Base-by-base conservation (phyloP, 2,888 invertebrate species). In the Zhuqinia jingwanae region DNA sequence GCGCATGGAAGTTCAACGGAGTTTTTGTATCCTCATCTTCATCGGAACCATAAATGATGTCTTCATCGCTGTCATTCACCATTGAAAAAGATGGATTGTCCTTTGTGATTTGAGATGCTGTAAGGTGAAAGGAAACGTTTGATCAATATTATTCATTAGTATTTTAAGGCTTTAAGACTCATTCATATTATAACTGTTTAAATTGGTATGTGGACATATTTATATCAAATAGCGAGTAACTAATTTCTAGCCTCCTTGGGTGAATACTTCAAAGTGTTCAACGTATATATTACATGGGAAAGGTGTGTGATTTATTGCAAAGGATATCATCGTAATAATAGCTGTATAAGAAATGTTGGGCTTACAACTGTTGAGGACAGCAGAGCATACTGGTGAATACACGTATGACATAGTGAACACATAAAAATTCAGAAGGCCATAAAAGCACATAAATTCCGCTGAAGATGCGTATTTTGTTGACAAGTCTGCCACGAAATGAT, bases 21-120 rank as follows among this genome's bases (percentile, higher is more conserved):
- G 96, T 96, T 86, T 91, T 90, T 0, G 89, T 88, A 15, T 88
- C 89, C 42, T 91, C 91, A 60, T 91, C 91, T 91, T 97, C 97
- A 91, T 97, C 97, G 0, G 97, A 97, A 25, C 98, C 98, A 92
- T 98, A 98, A 91, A 98, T 96, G 10, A 98, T 97, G 90, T 98
- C 98, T 92, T 99, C 99, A 92, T 99, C 99, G 0, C 98, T 98
- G 92, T 99, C 99, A 93, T 99, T 99, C 91, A 99, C 96, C 98
- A 99, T 99, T 25, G 98, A 98, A 93, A 99, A 97, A 13, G 98
- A 96, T 70, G 99, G 98, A 94, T 99, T 98, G 93, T 99, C 99
- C 93, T 98, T 98, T 77, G 97, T 97, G 91, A 99, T 97, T 75
- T 96, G 95, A 75, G 96, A 95, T 93, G 98, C 98, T 96, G 94